Conservation (phyloP, 2,113 vertebrate genomes). For the Saguinus imperator region DNA sequence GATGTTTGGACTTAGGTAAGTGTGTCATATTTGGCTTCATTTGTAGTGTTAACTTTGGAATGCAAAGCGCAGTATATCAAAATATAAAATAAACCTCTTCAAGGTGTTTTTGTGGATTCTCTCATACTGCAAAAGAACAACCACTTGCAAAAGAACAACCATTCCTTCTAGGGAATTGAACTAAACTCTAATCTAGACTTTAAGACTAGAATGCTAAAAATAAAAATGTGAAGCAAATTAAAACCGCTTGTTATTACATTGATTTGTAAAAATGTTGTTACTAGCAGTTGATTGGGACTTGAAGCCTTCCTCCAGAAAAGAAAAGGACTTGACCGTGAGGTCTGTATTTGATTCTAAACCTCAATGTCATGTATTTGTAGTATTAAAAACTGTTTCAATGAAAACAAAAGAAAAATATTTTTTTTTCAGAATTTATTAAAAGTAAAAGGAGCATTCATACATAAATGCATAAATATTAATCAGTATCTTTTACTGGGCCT, state of each 20-base stretch:
- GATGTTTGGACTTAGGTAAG: constrained; percentile 4
- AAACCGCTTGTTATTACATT: constrained; percentile 63
- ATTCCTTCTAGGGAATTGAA: constrained; percentile 70
- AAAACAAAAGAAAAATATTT: constrained; percentile 7
- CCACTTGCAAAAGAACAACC: constrained; percentile 50
- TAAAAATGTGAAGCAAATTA: constrained; percentile 50
- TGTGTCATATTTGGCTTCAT: not conserved
- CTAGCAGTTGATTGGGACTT: constrained; percentile 73
- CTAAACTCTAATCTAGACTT: constrained; percentile 59
- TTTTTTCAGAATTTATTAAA: not conserved
- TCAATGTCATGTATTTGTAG: constrained; percentile 73
- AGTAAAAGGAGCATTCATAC: not conserved
- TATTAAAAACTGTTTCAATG: constrained; percentile 69
- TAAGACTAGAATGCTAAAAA: constrained; percentile 70
- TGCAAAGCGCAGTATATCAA: not conserved
- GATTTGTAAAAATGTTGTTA: constrained; percentile 71
- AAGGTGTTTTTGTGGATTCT: constrained; percentile 68
- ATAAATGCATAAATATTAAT: not conserved
- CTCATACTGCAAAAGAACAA: constrained; percentile 63
- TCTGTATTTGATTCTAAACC: constrained; percentile 74
- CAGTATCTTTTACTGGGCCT: not conserved
- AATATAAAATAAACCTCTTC: not conserved
- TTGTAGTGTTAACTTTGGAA: not conserved
- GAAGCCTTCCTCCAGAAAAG: constrained; percentile 73
- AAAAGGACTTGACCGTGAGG: constrained; percentile 58